Percentiles rank a stretch among this genome's conserved stretches.
phyloP scores from a whole-genome alignment of 2,113 vertebrate species.

The Melierax canorus region DNA sequence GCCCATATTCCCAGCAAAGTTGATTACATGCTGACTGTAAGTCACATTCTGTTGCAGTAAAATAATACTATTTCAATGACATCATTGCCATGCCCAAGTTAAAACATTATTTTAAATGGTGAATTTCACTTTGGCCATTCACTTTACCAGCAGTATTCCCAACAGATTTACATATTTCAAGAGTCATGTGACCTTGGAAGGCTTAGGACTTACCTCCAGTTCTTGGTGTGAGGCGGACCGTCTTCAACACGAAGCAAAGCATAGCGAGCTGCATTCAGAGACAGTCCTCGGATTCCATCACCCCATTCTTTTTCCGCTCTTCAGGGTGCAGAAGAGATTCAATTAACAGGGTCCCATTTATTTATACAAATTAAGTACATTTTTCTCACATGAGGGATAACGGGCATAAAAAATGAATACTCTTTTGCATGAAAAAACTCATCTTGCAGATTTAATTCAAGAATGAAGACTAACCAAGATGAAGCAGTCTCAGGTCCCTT shows the following conservation, averaged over 20 bases:
- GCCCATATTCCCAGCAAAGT: neutral
- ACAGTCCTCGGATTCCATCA: slow-evolving; percentile 90
- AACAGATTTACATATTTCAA: neutral
- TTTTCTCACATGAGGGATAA: neutral
- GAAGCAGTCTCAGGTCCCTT: neutral
- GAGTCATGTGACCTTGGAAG: neutral
- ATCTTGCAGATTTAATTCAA: neutral
- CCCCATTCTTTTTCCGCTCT: slow-evolving; percentile 99
- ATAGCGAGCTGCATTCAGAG: slow-evolving; percentile 92
- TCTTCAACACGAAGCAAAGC: slow-evolving; percentile 92
- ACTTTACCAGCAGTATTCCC: neutral
- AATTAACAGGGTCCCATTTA: neutral
- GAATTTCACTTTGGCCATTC: neutral
- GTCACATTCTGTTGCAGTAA: neutral
- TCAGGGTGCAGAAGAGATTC: neutral
- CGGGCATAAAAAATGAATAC: neutral
- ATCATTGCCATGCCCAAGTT: neutral
- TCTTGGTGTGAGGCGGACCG: slow-evolving; percentile 92
- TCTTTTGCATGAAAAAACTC: neutral
- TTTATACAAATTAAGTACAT: neutral
- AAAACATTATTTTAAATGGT: neutral
- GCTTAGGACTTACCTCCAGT: slow-evolving; percentile 85
- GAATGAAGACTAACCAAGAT: neutral
- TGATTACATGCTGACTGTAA: neutral
- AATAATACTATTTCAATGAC: neutral